Conservation (phyloP, 1,140 invertebrate species). For the Tetramorium simillimum region DNA sequence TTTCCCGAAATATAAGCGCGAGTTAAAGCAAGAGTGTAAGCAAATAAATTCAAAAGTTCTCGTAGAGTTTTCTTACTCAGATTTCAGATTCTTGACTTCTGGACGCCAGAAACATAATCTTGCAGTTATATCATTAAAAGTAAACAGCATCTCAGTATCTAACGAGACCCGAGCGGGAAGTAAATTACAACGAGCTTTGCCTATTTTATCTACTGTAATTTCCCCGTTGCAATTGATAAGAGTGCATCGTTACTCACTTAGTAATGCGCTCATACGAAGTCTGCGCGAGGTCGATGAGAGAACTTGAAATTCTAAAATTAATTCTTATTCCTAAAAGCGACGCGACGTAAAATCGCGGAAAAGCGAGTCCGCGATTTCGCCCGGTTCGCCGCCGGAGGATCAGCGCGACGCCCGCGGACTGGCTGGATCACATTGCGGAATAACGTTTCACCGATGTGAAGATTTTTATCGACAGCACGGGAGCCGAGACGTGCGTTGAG, state of each 20-base stretch:
- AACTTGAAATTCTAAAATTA: constrained; percentile 48
- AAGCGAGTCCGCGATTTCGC: neutral
- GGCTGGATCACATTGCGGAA: constrained; percentile 25
- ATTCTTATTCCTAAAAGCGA: constrained; percentile 28
- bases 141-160: neutral
- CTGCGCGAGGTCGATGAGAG: constrained; percentile 33
- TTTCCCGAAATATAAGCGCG: neutral
- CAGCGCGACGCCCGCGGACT: neutral
- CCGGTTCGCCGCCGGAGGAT: neutral
- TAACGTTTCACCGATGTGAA: constrained; percentile 18
- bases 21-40: neutral
- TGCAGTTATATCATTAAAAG: constrained; percentile 1
- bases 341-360: neutral
- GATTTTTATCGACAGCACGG: constrained; percentile 29
- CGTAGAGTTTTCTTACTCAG: neutral
- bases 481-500: neutral
- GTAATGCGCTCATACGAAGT: constrained; percentile 31
- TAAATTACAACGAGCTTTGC: constrained; percentile 30
- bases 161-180: neutral
- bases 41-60: neutral
- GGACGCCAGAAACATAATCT: neutral
- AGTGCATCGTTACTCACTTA: constrained; percentile 43
- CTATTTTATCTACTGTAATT: neutral
- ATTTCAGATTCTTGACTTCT: neutral
- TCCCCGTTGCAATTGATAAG: constrained; percentile 7